A percentile compares a stretch with the other conserved stretches of the same genome.
These are phyloP conservation scores for Urophycis tenuis DNA, from an alignment of 2,797 vertebrate genomes.

Conservation along the genomic window DNA sequence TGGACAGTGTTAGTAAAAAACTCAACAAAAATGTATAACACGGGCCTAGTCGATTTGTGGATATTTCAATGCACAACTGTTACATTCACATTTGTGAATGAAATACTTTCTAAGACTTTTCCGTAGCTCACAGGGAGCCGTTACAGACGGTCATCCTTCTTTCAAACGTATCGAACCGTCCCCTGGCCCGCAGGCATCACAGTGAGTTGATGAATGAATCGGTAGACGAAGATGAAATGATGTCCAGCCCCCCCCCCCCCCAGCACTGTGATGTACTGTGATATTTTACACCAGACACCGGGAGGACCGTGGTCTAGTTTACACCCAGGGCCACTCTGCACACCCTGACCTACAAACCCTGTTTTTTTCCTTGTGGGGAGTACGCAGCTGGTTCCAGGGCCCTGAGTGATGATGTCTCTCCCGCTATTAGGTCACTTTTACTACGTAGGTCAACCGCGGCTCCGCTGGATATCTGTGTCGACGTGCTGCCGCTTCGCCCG, in stretches of 20 bases:
- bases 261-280: not conserved
- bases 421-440: not conserved
- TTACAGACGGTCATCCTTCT: not conserved
- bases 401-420: not conserved
- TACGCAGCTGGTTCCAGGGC: not conserved
- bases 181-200: not conserved
- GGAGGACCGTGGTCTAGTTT: not conserved
- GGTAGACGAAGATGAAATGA: not conserved
- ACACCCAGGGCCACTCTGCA: not conserved
- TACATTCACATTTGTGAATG: not conserved
- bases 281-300: not conserved
- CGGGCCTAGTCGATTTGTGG: too few relatives aligned
- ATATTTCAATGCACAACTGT: not conserved
- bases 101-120: not conserved
- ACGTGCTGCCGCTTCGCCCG: not conserved
- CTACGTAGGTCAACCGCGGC: not conserved
- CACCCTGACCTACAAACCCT: not conserved
- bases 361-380: not conserved
- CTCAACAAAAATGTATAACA: too few relatives aligned
- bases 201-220: not conserved
- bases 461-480: not conserved
- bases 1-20: not conserved
- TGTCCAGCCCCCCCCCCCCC: too few relatives aligned
- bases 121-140: not conserved
- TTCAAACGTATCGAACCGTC: not conserved